A percentile compares a stretch with the other conserved stretches of the same genome.
phyloP scores from a whole-genome alignment of 2,888 invertebrate species.

The Dynastes grantii region DNA sequence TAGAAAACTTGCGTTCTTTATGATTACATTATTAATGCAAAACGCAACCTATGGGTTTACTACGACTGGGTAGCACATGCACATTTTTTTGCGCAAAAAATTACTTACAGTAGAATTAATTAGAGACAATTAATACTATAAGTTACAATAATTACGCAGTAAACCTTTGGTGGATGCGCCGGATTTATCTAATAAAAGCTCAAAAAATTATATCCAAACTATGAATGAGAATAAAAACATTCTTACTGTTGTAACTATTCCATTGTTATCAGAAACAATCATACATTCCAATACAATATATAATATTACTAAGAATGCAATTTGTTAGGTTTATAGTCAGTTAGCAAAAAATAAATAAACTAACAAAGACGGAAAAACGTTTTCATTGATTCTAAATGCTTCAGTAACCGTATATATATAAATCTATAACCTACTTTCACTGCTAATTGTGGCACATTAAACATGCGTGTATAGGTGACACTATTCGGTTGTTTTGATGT shows the following conservation, averaged over 20 bases:
- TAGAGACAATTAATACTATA: neutral
- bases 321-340: no score
- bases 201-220: no score
- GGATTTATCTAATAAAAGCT: no score
- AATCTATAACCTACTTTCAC: constrained; percentile 13
- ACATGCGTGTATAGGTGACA: neutral
- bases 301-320: no score
- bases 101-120: neutral
- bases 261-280: no score
- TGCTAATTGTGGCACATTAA: constrained; percentile 2
- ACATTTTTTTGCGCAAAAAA: neutral
- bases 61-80: neutral
- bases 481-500: constrained; percentile 11
- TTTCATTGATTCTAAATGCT: constrained; percentile 2
- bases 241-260: no score
- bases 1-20: neutral
- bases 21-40: constrained; percentile 22
- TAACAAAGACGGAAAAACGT: neutral
- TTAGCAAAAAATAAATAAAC: neutral
- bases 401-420: neutral
- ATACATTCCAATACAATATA: no score
- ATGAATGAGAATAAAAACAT: no score
- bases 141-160: no score
- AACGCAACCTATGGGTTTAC: neutral
- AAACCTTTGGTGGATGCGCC: no score